Evolutionary conservation across 2,797 vertebrate genomes (phyloP).

Genomic region (Hozukius guyotensis): DNA sequence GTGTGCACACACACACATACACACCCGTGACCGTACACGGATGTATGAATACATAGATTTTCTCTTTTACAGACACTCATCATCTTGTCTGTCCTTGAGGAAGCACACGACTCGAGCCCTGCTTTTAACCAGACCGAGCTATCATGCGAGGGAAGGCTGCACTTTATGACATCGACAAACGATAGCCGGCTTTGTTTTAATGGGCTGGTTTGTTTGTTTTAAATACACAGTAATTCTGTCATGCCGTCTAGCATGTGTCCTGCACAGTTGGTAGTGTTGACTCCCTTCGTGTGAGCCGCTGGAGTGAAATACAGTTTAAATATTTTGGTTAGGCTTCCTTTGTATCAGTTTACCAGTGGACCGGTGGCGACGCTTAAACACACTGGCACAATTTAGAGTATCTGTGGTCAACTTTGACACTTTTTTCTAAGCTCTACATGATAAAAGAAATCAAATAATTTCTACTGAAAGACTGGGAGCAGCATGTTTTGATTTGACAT

Average conservation of each 20-base stretch:
- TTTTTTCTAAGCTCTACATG: not conserved
- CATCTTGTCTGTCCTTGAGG: conserved; percentile 41
- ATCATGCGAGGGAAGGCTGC: conserved; percentile 47
- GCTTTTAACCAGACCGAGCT: conserved; percentile 59
- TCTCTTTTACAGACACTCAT: conserved; percentile 47
- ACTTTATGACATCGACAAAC: conserved; percentile 65
- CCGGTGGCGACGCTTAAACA: not conserved
- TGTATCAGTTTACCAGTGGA: conserved; percentile 12
- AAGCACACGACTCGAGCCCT: conserved; percentile 39
- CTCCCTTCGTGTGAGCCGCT: conserved; percentile 7
- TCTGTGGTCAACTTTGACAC: not conserved
- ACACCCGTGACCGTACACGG: conserved; percentile 36
- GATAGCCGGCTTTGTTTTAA: conserved; percentile 69
- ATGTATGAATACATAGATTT: conserved; percentile 44
- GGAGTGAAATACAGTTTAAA: conserved; percentile 15
- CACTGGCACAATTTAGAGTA: not conserved
- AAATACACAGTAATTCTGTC: conserved; percentile 53
- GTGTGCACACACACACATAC: conserved; percentile 29
- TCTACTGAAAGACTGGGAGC: not conserved
- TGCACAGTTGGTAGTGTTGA: conserved; percentile 19
- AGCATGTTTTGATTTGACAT: not conserved
- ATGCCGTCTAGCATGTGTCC: conserved; percentile 34
- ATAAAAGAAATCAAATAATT: not conserved
- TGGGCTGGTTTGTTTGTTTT: conserved; percentile 68
- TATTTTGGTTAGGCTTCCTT: conserved; percentile 6